Conservation (phyloP, 2,113 vertebrate species). For the Otus sunia region DNA sequence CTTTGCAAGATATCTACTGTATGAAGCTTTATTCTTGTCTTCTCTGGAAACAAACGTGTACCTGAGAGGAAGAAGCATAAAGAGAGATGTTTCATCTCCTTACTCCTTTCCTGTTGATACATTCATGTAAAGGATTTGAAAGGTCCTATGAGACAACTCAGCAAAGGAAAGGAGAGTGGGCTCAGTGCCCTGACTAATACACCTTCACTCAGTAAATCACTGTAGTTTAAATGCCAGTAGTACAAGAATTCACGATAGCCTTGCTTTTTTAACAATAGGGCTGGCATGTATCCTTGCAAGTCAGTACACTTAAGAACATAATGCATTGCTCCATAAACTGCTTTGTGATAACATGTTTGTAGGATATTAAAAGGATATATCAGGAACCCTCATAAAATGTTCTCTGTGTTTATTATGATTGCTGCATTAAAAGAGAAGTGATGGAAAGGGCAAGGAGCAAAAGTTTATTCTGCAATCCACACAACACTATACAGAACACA, state of each 20-base stretch:
- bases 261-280: neutral
- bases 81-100: neutral
- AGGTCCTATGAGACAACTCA: neutral
- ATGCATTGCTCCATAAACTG: neutral
- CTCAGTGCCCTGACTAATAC: neutral
- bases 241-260: neutral
- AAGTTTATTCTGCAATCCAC: neutral
- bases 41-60: neutral
- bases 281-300: neutral
- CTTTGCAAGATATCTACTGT: neutral
- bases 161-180: neutral
- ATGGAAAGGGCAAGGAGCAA: neutral
- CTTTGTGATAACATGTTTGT: neutral
- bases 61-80: neutral
- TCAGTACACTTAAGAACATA: neutral
- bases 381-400: neutral
- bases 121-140: neutral
- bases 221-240: neutral
- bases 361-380: neutral
- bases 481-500: neutral
- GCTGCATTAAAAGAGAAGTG: neutral
- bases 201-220: neutral
- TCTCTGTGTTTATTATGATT: neutral
- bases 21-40: neutral
- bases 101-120: neutral